phyloP scores from a whole-genome alignment of 2,797 vertebrate genomes.

The Erethizon dorsatum region DNA sequence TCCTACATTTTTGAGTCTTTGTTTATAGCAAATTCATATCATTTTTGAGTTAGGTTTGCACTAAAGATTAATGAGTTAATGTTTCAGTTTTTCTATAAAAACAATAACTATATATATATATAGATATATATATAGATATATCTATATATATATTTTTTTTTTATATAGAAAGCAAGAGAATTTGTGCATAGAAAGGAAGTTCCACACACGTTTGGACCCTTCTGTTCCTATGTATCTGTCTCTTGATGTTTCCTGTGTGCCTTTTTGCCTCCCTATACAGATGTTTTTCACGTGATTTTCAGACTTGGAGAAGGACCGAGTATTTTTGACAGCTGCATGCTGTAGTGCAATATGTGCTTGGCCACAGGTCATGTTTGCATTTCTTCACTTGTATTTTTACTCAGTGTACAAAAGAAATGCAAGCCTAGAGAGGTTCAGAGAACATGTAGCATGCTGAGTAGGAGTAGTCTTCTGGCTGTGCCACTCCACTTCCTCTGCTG shows the following conservation, averaged over 20 bases:
- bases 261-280: slow-evolving; percentile 71
- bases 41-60: slow-evolving; percentile 71
- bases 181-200: slow-evolving; percentile 61
- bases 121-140: too few species aligned
- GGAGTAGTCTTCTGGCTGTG: slow-evolving; percentile 1
- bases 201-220: slow-evolving; percentile 68
- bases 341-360: slow-evolving; percentile 66
- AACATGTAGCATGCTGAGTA: slow-evolving; percentile 63
- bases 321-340: slow-evolving; percentile 73
- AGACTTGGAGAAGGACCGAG: slow-evolving; percentile 80
- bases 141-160: too few species aligned
- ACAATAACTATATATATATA: slow-evolving; percentile 66
- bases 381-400: slow-evolving; percentile 77
- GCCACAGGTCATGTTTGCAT: slow-evolving; percentile 74
- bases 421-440: slow-evolving; percentile 66
- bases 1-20: slow-evolving; percentile 67
- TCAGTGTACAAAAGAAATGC: slow-evolving; percentile 70
- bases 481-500: background rate
- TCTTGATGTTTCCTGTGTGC: slow-evolving; percentile 74
- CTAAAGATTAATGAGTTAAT: slow-evolving; percentile 74
- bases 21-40: slow-evolving; percentile 67
- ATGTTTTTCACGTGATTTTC: slow-evolving; percentile 78
- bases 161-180: too few species aligned
- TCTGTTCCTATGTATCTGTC: slow-evolving; percentile 49
- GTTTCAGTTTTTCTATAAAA: slow-evolving; percentile 73